A percentile compares a stretch with the other conserved stretches of the same genome.
These are phyloP conservation scores for Poeciliopsis paucimaculata DNA, from an alignment of 2,797 vertebrate genomes.

Conservation along the genomic window DNA sequence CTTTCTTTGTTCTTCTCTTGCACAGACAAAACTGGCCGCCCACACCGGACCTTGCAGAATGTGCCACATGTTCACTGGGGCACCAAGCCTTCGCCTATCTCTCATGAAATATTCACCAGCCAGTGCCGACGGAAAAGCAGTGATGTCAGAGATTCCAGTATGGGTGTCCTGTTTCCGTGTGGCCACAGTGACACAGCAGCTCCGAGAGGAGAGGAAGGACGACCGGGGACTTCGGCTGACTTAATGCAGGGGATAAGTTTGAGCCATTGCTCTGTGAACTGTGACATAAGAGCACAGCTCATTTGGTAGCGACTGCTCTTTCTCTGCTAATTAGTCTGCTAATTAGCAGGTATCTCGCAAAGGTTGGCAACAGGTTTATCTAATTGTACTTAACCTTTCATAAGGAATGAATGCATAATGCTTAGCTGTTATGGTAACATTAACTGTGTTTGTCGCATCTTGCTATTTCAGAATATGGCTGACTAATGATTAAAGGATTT, in stretches of 20 bases:
- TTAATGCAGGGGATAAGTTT: constrained; percentile 35
- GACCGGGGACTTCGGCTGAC: constrained; percentile 36
- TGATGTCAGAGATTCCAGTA: constrained; percentile 78
- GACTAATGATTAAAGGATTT: background rate
- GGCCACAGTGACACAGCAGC: constrained; percentile 61
- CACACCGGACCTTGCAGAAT: constrained; percentile 38
- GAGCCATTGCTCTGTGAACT: constrained; percentile 38
- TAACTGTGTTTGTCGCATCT: background rate
- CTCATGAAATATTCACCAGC: constrained; percentile 77
- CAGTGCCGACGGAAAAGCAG: constrained; percentile 66
- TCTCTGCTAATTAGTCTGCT: constrained; percentile 37
- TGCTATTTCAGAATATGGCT: background rate
- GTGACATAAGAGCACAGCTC: constrained; percentile 37
- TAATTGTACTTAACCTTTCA: constrained; percentile 12
- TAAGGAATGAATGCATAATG: constrained; percentile 9
- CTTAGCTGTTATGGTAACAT: background rate
- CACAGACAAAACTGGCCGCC: constrained; percentile 38
- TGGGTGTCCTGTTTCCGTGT: constrained; percentile 61
- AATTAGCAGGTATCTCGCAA: constrained; percentile 22
- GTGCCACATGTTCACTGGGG: constrained; percentile 68
- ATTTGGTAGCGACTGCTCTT: constrained; percentile 31
- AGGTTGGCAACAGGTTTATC: constrained; percentile 13
- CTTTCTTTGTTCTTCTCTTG: constrained; percentile 41
- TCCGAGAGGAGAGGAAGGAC: constrained; percentile 13
- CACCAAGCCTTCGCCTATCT: constrained; percentile 57